phyloP scores from a whole-genome alignment of 2,113 vertebrate genomes.

The Orycteropus afer region DNA sequence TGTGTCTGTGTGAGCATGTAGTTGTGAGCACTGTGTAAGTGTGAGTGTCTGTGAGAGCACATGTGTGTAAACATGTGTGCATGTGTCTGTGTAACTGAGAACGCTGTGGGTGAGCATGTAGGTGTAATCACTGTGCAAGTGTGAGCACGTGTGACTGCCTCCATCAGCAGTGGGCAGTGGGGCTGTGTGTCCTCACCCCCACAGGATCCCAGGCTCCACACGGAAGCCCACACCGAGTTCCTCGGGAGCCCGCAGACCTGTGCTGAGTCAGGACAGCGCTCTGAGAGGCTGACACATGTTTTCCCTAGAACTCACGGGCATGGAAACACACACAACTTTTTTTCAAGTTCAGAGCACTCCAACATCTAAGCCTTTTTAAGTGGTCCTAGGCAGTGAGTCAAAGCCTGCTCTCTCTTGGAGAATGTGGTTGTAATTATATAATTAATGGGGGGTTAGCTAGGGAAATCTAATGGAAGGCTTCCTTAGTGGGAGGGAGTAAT shows the following conservation, averaged over 20 bases:
- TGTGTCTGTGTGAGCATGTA: too few relatives aligned
- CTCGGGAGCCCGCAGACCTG: neutral
- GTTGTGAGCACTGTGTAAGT: too few relatives aligned
- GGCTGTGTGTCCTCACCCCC: neutral
- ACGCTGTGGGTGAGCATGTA: too few relatives aligned
- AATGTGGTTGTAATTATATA: slow-evolving; percentile 87
- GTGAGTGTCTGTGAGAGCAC: too few relatives aligned
- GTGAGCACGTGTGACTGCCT: neutral
- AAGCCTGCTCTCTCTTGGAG: slow-evolving; percentile 64
- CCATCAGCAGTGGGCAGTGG: neutral
- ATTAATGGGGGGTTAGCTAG: slow-evolving; percentile 81
- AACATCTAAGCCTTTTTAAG: slow-evolving; percentile 65
- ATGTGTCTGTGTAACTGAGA: too few relatives aligned
- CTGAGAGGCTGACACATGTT: too few relatives aligned
- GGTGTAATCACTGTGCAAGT: too few relatives aligned
- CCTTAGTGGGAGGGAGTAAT: slow-evolving; percentile 84
- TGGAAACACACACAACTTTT: neutral
- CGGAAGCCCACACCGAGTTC: accelerated
- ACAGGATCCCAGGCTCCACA: neutral
- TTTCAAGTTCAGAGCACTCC: neutral
- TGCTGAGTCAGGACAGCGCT: neutral
- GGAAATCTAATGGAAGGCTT: slow-evolving; percentile 84
- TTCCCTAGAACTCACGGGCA: neutral
- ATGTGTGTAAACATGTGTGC: neutral
- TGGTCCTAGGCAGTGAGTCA: slow-evolving; percentile 82